Evolutionary conservation across 2,113 vertebrate species (phyloP).

Genomic region (Chascanopsetta lugubris): DNA sequence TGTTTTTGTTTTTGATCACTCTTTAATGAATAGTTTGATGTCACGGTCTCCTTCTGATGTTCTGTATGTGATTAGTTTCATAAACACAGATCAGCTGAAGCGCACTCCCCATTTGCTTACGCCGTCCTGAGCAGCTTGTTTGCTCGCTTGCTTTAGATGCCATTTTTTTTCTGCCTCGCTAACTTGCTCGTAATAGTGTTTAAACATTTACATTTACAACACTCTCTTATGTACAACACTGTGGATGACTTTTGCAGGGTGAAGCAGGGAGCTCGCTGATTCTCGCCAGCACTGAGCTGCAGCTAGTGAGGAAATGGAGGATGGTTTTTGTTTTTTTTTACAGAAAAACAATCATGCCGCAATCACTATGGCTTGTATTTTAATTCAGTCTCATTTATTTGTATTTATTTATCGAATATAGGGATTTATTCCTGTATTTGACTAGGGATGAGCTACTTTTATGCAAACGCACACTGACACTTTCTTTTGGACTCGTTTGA

Average conservation of each 20-base stretch:
- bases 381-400: too few relatives aligned
- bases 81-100: neutral
- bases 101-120: neutral
- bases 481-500: too few relatives aligned
- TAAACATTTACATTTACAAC: constrained; percentile 30
- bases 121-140: neutral
- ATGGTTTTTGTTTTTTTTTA: too few relatives aligned
- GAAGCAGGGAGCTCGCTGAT: constrained; percentile 30
- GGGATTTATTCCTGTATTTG: too few relatives aligned
- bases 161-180: neutral
- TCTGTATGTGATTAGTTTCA: constrained; percentile 6
- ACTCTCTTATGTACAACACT: constrained; percentile 3
- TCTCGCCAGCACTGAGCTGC: constrained; percentile 20
- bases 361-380: too few relatives aligned
- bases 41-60: constrained; percentile 32
- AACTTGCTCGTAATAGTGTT: constrained; percentile 9
- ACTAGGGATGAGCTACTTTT: too few relatives aligned
- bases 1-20: constrained; percentile 1
- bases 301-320: constrained; percentile 13
- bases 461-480: too few relatives aligned
- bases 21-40: constrained; percentile 18
- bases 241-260: constrained; percentile 7
- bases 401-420: too few relatives aligned
- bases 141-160: neutral
- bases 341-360: too few relatives aligned